A percentile compares a stretch with the other conserved stretches of the same genome.
phyloP scores from a whole-genome alignment of 1,140 invertebrate genomes.

The Drosophila nikananu region DNA sequence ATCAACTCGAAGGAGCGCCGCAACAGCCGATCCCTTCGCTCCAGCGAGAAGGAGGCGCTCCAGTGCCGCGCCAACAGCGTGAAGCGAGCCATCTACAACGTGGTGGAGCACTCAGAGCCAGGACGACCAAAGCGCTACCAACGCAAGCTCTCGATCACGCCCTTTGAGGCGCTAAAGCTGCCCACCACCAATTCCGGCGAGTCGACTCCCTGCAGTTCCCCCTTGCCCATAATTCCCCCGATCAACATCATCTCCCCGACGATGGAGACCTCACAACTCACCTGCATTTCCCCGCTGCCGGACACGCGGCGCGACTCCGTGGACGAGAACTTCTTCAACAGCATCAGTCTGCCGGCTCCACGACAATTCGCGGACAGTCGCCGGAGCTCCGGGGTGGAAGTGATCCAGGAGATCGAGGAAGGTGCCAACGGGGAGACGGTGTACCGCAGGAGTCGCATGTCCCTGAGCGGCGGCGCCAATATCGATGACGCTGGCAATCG shows the following conservation, averaged over 20 bases:
- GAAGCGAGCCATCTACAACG: slow-evolving; percentile 93
- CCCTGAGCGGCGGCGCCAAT: slow-evolving; percentile 74
- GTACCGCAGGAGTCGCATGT: slow-evolving; percentile 71
- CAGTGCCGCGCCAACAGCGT: slow-evolving; percentile 91
- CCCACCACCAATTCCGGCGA: slow-evolving; percentile 85
- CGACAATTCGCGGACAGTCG: slow-evolving; percentile 91
- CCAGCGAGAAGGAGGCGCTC: slow-evolving; percentile 86
- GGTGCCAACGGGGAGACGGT: slow-evolving; percentile 66
- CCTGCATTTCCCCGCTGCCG: slow-evolving; percentile 89
- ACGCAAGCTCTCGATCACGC: slow-evolving; percentile 80
- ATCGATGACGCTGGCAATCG: slow-evolving; percentile 78
- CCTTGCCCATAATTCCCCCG: slow-evolving; percentile 86
- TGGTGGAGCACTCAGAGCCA: slow-evolving; percentile 93
- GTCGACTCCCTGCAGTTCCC: slow-evolving; percentile 88
- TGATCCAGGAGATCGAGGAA: slow-evolving; percentile 82
- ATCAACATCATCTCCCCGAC: slow-evolving; percentile 85
- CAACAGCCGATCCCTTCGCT: slow-evolving; percentile 74
- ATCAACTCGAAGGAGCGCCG: slow-evolving; percentile 80
- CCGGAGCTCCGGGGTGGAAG: slow-evolving; percentile 88
- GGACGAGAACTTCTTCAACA: slow-evolving; percentile 86
- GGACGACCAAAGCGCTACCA: slow-evolving; percentile 87
- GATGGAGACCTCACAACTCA: slow-evolving; percentile 85
- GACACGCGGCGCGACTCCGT: slow-evolving; percentile 89
- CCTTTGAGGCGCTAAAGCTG: slow-evolving; percentile 74
- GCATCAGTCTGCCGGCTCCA: slow-evolving; percentile 88